Conservation (phyloP, 1,140 invertebrate species). For the Bombyx mandarina region DNA sequence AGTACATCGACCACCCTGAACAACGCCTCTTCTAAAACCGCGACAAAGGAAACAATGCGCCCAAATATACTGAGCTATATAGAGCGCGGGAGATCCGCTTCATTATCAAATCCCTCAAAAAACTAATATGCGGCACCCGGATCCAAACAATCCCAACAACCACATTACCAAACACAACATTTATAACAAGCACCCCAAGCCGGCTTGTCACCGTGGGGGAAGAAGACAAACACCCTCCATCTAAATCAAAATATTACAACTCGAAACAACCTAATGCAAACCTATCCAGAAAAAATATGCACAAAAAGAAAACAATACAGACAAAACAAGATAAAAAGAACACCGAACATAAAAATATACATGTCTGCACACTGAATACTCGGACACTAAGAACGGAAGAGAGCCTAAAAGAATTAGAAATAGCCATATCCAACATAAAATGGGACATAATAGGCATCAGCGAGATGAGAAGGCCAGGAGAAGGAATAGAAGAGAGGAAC, state of each 20-base stretch:
- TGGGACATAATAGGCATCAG: slow-evolving; percentile 18
- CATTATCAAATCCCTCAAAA: slow-evolving; percentile 7
- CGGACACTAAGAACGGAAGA: slow-evolving; percentile 15
- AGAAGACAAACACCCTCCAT: slow-evolving; percentile 7
- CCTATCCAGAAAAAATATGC: too few relatives aligned
- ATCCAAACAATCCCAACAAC: slow-evolving; percentile 6
- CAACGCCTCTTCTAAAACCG: slow-evolving; percentile 8
- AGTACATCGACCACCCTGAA: slow-evolving; percentile 3
- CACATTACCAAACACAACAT: slow-evolving; percentile 4
- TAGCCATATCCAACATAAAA: slow-evolving; percentile 16
- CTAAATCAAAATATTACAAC: background rate
- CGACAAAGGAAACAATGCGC: slow-evolving; percentile 8
- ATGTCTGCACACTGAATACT: slow-evolving; percentile 9
- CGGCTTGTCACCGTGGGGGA: slow-evolving; percentile 8
- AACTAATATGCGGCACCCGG: slow-evolving; percentile 4
- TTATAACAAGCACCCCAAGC: background rate
- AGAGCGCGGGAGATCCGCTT: slow-evolving; percentile 9
- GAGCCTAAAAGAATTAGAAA: slow-evolving; percentile 18
- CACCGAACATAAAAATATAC: background rate
- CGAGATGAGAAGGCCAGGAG: slow-evolving; percentile 16
- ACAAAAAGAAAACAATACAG: too few relatives aligned
- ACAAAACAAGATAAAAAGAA: background rate
- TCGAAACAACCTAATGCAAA: too few relatives aligned
- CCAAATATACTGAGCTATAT: slow-evolving; percentile 12
- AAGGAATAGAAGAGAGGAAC: slow-evolving; percentile 14